Percentiles rank a stretch among this genome's conserved stretches.
Evolutionary conservation across 2,888 invertebrate genomes (phyloP).

Genomic region (Pycnomerus fuliginosus): DNA sequence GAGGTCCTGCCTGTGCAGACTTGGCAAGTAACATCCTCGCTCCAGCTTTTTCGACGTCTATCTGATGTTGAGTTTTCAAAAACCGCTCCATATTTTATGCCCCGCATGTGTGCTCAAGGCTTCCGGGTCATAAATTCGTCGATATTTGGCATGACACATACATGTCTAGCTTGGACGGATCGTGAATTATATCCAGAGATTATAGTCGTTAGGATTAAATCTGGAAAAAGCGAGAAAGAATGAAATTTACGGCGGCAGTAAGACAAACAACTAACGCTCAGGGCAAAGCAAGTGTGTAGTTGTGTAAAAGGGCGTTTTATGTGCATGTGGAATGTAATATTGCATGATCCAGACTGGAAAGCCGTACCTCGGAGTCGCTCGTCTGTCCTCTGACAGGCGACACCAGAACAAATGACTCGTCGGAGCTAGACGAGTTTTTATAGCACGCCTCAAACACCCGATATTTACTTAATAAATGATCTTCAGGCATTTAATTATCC

Average conservation of each 20-base stretch:
- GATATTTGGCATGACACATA: too few relatives aligned
- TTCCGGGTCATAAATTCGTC: too few relatives aligned
- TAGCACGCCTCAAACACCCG: constrained; percentile 4
- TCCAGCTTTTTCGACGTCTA: too few relatives aligned
- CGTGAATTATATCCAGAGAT: too few relatives aligned
- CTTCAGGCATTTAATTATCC: too few relatives aligned
- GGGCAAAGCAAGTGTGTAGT: constrained; percentile 36
- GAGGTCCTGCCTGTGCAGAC: too few relatives aligned
- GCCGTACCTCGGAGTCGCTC: constrained; percentile 24
- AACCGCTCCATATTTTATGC: too few relatives aligned
- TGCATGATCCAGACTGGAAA: constrained; percentile 38
- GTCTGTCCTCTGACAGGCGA: constrained; percentile 38
- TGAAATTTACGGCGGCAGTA: constrained; percentile 33
- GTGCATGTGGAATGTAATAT: constrained; percentile 43
- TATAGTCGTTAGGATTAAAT: too few relatives aligned
- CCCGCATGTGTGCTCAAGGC: too few relatives aligned
- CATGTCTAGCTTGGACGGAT: too few relatives aligned
- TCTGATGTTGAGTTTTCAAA: too few relatives aligned
- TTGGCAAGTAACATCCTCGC: too few relatives aligned
- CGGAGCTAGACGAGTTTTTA: constrained; percentile 17
- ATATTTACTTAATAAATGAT: constrained; percentile 14
- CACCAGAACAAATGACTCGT: constrained; percentile 48
- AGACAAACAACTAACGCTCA: constrained; percentile 37
- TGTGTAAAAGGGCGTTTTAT: constrained; percentile 38
- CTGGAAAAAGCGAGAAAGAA: constrained; percentile 29